Evolutionary conservation across 1,140 invertebrate species (phyloP), one percentile per base, ranked within the genome.

Genomic region (Penaeus indicus): DNA sequence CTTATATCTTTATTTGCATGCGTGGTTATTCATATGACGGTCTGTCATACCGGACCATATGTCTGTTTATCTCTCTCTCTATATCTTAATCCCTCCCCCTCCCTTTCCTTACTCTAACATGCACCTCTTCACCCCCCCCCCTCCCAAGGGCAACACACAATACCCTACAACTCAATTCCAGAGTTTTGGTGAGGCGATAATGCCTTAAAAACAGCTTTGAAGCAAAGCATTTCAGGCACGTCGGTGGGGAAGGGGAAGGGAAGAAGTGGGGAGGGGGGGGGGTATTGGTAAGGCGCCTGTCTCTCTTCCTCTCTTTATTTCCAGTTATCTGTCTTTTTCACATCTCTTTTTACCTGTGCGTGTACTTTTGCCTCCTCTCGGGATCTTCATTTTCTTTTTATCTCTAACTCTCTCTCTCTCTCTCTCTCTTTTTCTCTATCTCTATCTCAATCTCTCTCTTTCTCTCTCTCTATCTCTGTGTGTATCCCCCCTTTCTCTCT

Each of bases 241-340:
- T 16, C 8, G 54, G 54, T 16, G 54, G 54, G 54, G 11, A 8
- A 54, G 54, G 10, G 11, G 54, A 8, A 54, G 54, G 54, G 54
- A 54, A 16, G 54, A 2, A 8, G 11, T 5, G 47, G 47, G 11
- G 54, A 2, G 54, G 10, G 54, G 16, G 54, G 2, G 54, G 10
- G 54, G 11, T 47, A 47, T 47, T 47, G 54, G 11, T 54, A 13
- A 54, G 10, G 54, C 2, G 5, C 22, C 42, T 81, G 4, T 81
- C 79, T 81, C 79, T 62, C 79, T 60, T 54, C 60, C 47, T 42
- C 54, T 32, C 60, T 27, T 69, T 5, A 7, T 69, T 69, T 32
- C 67, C 67, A 25, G 27, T 60, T 82, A 42, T 81, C 79, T 82
- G 47, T 82, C 27, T 32, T 18, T 32, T 80, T 10, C 67, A 69